Evolutionary conservation across 1,140 invertebrate genomes (phyloP).

Genomic region (Pygmarrhopalites habei): DNA sequence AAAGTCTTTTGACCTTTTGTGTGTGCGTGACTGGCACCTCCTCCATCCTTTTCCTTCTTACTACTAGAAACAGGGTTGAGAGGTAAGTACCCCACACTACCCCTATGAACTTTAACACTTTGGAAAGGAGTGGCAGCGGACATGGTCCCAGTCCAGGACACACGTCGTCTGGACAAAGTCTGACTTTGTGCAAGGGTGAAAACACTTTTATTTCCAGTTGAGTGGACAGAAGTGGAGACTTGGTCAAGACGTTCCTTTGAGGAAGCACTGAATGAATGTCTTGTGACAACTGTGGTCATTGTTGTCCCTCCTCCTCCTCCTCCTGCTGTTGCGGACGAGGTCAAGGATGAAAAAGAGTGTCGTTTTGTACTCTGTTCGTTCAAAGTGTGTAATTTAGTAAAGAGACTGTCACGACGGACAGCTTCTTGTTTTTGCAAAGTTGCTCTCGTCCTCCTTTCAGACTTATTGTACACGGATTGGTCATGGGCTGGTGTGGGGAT

Average conservation of each 20-base stretch:
- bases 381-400: background rate
- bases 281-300: too few relatives aligned
- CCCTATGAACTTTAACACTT: too few relatives aligned
- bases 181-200: background rate
- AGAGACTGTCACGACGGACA: background rate
- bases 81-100: background rate
- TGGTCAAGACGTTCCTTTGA: too few relatives aligned
- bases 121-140: too few relatives aligned
- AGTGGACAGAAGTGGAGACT: too few relatives aligned
- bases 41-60: background rate
- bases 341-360: too few relatives aligned
- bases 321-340: too few relatives aligned
- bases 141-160: slow-evolving; percentile 1
- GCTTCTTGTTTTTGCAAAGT: background rate
- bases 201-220: background rate
- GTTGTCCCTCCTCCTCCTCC: too few relatives aligned
- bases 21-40: background rate
- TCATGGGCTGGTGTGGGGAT: background rate
- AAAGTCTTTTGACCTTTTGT: background rate
- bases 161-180: background rate
- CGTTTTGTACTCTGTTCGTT: too few relatives aligned
- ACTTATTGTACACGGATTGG: background rate
- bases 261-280: too few relatives aligned
- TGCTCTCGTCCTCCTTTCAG: background rate
- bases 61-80: background rate